Evolutionary conservation across 2,888 invertebrate genomes (phyloP), one percentile per base, ranked within the genome.

Genomic region (Leucophenga maculata): DNA sequence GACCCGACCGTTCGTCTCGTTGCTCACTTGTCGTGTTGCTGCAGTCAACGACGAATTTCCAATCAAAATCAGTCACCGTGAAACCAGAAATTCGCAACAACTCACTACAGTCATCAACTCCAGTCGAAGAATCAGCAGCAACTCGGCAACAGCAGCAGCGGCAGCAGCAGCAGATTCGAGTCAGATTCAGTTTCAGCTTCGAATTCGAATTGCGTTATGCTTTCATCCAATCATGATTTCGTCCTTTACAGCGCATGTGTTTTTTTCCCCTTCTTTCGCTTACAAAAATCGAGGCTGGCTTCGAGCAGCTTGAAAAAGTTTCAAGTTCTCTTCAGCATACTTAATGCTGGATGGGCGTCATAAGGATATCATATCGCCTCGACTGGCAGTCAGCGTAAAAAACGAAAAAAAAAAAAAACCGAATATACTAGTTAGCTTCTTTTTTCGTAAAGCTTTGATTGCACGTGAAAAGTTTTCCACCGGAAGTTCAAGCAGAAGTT

Each of bases 21-120:
- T 11, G 39, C 39, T 39, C 39, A 39, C 39, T 39, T 11, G 39
- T 8, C 50, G 6, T 50, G n/a, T n/a, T n/a, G 60, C 60, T 13
- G n/a, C 65, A 46, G 48, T 48, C 20, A 26, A 20, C 31, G 52
- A 55, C 55, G 74, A 78, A 82, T 79, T 82, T 80, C 77, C 81
- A 85, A 85, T 85, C 80, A 79, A 82, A 79, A 74, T 77, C 81
- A 84, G 79, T 77, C 78, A 77, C 78, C 80, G 77, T 78, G 77
- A 79, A 83, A 78, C 76, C 79, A 80, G 76, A 78, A 81, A 80
- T 77, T 81, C 77, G 77, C 73, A 79, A 76, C 78, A 74, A 71
- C 77, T 80, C 78, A 18, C 54, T 48, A 18, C 32, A 55, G 44
- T 66, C 55, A 55, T 52, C 65, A 52, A 52, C 54, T 54, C n/a